Percentiles rank a stretch among this genome's conserved stretches.
phyloP scores from a whole-genome alignment of 2,797 vertebrate species.

The Phaenicophaeus curvirostris region DNA sequence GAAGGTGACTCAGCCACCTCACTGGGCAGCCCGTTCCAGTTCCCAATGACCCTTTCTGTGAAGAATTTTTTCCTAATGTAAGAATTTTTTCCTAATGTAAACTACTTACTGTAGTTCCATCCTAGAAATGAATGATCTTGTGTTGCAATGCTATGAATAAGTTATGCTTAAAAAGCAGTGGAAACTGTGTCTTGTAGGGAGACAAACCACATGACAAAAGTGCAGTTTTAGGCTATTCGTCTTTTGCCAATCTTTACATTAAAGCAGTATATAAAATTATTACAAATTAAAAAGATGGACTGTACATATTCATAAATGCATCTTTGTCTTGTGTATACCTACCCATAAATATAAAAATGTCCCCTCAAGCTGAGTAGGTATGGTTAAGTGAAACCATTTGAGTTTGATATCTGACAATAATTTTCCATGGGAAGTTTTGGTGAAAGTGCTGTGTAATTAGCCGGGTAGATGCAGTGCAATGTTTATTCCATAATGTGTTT shows the following conservation, averaged over 20 bases:
- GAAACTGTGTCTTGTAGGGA: not conserved
- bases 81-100: too few species aligned
- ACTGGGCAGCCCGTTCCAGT: too few species aligned
- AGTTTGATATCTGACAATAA: not conserved
- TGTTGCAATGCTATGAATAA: not conserved
- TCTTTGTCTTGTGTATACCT: not conserved
- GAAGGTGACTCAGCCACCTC: too few species aligned
- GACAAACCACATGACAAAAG: not conserved
- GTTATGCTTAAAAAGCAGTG: not conserved
- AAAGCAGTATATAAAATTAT: not conserved
- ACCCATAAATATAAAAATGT: not conserved
- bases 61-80: too few species aligned
- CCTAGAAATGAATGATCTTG: not conserved
- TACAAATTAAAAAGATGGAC: rapidly evolving
- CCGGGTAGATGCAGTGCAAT: not conserved
- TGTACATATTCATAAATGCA: not conserved
- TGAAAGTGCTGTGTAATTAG: not conserved
- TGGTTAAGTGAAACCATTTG: not conserved
- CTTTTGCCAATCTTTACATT: not conserved
- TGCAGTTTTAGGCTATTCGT: not conserved
- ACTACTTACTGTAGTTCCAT: not conserved
- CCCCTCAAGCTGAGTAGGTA: not conserved
- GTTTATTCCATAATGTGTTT: not conserved
- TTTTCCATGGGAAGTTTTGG: not conserved
- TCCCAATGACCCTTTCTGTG: too few species aligned